Evolutionary conservation across 2,113 vertebrate species (phyloP).

Genomic region (Alethe diademata): DNA sequence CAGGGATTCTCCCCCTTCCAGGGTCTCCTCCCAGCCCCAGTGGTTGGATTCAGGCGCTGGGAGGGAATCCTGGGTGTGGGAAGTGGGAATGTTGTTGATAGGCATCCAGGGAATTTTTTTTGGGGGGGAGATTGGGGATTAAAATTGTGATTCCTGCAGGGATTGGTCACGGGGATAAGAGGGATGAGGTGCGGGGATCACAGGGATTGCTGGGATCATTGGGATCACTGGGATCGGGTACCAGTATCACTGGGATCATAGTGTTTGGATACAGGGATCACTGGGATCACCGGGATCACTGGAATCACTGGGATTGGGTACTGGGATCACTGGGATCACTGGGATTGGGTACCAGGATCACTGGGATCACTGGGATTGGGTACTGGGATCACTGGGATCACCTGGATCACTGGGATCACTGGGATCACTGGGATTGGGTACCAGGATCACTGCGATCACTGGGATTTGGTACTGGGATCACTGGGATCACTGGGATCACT

Average conservation of each 20-base stretch:
- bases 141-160: accelerated
- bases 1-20: accelerated
- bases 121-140: accelerated
- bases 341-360: no score
- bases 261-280: no score
- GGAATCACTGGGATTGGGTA: no score
- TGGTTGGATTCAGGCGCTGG: accelerated
- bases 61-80: not conserved
- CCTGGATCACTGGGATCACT: no score
- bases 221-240: no score
- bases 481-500: no score
- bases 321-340: no score
- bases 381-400: not conserved
- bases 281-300: not conserved
- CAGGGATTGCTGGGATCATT: not conserved
- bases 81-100: accelerated
- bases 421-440: no score
- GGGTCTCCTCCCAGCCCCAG: accelerated
- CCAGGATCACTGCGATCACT: not conserved
- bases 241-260: no score
- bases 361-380: not conserved
- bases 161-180: accelerated
- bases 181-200: not conserved
- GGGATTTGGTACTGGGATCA: not conserved
- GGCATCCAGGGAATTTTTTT: accelerated